These are phyloP conservation scores for Calcarius lapponicus DNA, from an alignment of 2,797 vertebrate species.

Conservation along the genomic window DNA sequence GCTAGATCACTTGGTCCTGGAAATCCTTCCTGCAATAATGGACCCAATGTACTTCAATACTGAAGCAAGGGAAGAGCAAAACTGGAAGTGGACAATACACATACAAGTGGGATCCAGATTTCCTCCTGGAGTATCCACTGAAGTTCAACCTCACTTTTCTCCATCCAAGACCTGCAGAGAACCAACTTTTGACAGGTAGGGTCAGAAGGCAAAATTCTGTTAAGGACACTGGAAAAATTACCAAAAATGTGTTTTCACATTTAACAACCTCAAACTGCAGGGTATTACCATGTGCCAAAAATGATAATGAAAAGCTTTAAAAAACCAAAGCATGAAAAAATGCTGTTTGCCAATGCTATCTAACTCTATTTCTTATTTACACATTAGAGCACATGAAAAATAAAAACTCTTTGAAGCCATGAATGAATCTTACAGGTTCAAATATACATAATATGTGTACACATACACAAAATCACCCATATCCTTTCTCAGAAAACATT, in stretches of 20 bases:
- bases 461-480: not conserved
- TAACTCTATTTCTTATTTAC: not conserved
- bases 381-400: not conserved
- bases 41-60: not conserved
- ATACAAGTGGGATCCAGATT: not conserved
- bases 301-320: not conserved
- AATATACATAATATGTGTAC: not conserved
- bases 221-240: not conserved
- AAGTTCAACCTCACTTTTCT: not conserved
- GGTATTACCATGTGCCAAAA: not conserved
- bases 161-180: not conserved
- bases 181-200: not conserved
- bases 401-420: not conserved
- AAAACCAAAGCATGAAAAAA: not conserved
- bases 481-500: not conserved
- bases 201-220: not conserved
- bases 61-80: not conserved
- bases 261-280: not conserved
- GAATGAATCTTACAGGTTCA: not conserved
- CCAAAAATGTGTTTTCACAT: not conserved
- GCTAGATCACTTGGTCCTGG: not conserved
- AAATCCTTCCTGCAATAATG: not conserved
- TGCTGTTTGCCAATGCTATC: not conserved
- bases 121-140: rapidly evolving
- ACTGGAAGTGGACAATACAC: not conserved